Evolutionary conservation across 92 coral and sea anemone genomes (phyloP), one percentile per base, ranked within the genome.

Genomic region (Meandrina meandrites): DNA sequence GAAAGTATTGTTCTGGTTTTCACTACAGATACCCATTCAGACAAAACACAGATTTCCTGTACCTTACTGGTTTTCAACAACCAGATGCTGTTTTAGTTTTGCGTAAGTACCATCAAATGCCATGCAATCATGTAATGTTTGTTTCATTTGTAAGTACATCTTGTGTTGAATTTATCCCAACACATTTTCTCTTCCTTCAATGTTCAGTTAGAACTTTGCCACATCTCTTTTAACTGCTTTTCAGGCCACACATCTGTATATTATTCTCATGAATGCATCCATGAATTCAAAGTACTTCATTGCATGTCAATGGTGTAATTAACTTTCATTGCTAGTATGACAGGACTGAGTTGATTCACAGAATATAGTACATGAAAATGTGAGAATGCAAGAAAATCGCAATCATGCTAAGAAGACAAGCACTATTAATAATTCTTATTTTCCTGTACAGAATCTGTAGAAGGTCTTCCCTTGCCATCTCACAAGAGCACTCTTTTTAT

Each of bases 11-110:
- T 16, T 24, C 27, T 27, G 14, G 34, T 10, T 64, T 64, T 64
- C 70, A 64, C n/a, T 90, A 30, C 77, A 97, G 98, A 73, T 97
- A 92, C 87, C 96, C 98, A 31, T 95, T 97, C 81, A 80, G 98
- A 79, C 99, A 97, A 87, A 95, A 95, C 87, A 93, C 96, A 80
- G 95, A 97, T 87, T 97, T 97, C 78, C 90, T 97, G 18, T 97
- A 97, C 82, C 89, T 97, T 35, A 97, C 99, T 35, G 99, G 99
- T 36, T 97, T 90, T 84, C 98, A 95, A 86, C 98, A 93, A 86
- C 97, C 99, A 60, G 99, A 97, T 92, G 90, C 97, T 88, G 96
- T 95, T 78, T 89, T 97, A 72, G 85, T 95, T 28, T 86, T 97
- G 84, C 98, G 99, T 94, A 86, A 90, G 93, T 54, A 36, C 21